Evolutionary conservation across 2,888 invertebrate species (phyloP).

Genomic region (Sphecodes monilicornis): DNA sequence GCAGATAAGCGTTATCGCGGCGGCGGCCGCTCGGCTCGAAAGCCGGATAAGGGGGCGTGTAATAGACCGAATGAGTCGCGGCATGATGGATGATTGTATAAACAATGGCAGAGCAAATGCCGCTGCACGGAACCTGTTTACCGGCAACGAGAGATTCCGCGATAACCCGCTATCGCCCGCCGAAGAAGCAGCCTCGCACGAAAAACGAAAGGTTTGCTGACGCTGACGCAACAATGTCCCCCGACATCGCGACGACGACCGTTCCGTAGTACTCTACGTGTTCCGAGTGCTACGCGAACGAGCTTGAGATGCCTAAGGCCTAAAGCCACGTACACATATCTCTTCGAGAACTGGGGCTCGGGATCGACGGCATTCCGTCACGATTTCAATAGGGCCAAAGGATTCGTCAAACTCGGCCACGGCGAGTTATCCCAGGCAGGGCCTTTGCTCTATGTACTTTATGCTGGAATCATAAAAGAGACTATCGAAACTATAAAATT

Average conservation of each 20-base stretch:
- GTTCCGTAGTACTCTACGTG: not conserved
- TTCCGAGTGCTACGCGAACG: not conserved
- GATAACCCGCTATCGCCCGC: conserved; percentile 48
- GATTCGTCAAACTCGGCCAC: not conserved
- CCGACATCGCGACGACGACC: not conserved
- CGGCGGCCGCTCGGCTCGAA: not conserved
- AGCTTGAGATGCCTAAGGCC: not conserved
- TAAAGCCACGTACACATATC: not conserved
- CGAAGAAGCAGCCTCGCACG: not conserved
- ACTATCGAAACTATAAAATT: not conserved
- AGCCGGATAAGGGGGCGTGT: conserved; percentile 28
- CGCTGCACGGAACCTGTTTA: conserved; percentile 25
- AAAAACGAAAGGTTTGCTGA: not conserved
- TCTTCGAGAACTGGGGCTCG: not conserved
- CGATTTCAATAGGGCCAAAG: not conserved
- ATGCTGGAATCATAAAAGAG: not conserved
- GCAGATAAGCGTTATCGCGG: conserved; percentile 23
- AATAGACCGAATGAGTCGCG: conserved; percentile 30
- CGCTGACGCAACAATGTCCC: conserved; percentile 31
- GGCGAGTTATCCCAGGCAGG: not conserved
- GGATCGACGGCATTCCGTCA: not conserved
- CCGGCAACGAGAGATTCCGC: conserved; percentile 37
- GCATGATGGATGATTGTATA: conserved; percentile 27
- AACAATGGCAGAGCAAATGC: conserved; percentile 35
- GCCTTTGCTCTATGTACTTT: not conserved